Evolutionary conservation across 2,888 invertebrate species (phyloP).

Genomic region (Keiferia lycopersicella): DNA sequence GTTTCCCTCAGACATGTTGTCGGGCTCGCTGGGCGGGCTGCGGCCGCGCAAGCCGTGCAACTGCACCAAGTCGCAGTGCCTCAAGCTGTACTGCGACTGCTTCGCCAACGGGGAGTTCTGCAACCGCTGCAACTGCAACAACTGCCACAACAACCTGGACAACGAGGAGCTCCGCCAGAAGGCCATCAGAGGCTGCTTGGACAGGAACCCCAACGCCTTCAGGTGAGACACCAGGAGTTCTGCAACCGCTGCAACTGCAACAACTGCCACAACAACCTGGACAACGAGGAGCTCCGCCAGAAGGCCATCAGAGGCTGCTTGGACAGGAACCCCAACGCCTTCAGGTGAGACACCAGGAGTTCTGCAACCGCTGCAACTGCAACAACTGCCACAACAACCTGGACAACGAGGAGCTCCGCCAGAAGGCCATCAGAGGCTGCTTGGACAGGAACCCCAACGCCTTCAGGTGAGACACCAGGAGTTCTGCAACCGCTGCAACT

Average conservation of each 20-base stretch:
- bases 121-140: conserved; percentile 97
- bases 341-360: conserved; percentile 86
- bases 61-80: conserved; percentile 98
- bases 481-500: conserved; percentile 99
- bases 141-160: conserved; percentile 97
- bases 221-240: conserved; percentile 87
- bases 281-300: conserved; percentile 96
- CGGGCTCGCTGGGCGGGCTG: conserved; percentile 60
- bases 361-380: conserved; percentile 98
- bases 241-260: conserved; percentile 98
- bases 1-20: conserved; percentile 44
- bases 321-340: conserved; percentile 98
- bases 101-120: conserved; percentile 99
- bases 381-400: conserved; percentile 98
- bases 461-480: conserved; percentile 86
- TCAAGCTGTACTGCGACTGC: conserved; percentile 99
- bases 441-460: conserved; percentile 98
- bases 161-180: conserved; percentile 97
- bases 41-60: conserved; percentile 97
- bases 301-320: conserved; percentile 96
- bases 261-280: conserved; percentile 97
- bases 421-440: conserved; percentile 96
- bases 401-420: conserved; percentile 96
- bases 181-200: conserved; percentile 96
- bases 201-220: conserved; percentile 98